Evolutionary conservation across 2,888 invertebrate species (phyloP), one percentile per base, ranked within the genome.

Genomic region (Allolobophora icterica): DNA sequence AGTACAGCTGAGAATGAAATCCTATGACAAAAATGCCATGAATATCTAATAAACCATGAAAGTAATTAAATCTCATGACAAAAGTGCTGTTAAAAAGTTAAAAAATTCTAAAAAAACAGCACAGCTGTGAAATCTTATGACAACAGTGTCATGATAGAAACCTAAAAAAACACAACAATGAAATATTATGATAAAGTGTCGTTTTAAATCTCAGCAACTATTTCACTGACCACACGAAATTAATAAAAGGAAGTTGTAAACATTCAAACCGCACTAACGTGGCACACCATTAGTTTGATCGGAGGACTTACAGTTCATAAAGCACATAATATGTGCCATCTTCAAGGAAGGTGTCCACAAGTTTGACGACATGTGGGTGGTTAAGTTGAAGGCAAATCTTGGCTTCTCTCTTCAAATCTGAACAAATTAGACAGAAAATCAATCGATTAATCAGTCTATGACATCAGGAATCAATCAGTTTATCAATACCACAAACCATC

Each of bases 381-480:
- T 84, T 91, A 84, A 91, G 45, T 24, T 89, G 58, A 45, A 84
- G 58, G 24, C 71, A 91, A 21, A 91, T 84, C 15, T 24, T 84
- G 30, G 58, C 90, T 84, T 91, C 91, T 35, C 91, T 90, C 87
- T 90, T 90, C 45, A 91, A 58, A 84, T 91, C 91, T 91, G 38
- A 84, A 21, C 19, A 87, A 35, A 87, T 38, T 6, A 33, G 4
- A 87, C 19, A 87, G 52, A 3, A 52, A 52, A 52, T 52, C 71
- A n/a, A 71, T 11, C 11, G 30, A 71, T 71, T n/a, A 71, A 71
- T 71, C 71, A 71, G n/a, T 71, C 30, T n/a, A 58, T 58, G 24
- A 58, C 30, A 58, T 13, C 24, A 58, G 4, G 3, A 24, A 58
- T 30, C 58, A 58, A 30, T 58, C 58, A 13, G 8, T 30, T 6